Evolutionary conservation across 2,888 invertebrate genomes (phyloP).

Genomic region (Rhingia campestris): DNA sequence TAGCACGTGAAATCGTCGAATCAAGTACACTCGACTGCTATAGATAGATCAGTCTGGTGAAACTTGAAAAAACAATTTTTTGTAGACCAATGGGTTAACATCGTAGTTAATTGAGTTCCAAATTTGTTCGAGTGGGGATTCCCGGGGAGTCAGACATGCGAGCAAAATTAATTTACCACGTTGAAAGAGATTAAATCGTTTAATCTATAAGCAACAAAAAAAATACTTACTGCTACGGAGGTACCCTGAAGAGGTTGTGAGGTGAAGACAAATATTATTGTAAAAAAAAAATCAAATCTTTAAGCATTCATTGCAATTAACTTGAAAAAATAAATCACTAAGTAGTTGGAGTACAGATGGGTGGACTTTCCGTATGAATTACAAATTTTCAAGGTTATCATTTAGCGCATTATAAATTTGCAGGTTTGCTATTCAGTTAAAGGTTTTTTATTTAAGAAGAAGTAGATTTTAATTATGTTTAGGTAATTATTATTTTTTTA

Average conservation of each 20-base stretch:
- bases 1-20: slow-evolving; percentile 24
- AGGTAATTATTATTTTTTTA: not conserved
- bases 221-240: not conserved
- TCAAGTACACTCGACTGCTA: not conserved
- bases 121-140: slow-evolving; percentile 24
- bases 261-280: slow-evolving; percentile 36
- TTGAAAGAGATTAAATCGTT: slow-evolving; percentile 25
- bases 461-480: slow-evolving; percentile 40
- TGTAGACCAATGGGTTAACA: slow-evolving; percentile 18
- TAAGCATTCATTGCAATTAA: slow-evolving; percentile 30
- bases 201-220: slow-evolving; percentile 56
- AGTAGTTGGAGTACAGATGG: slow-evolving; percentile 38
- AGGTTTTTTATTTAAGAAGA: slow-evolving; percentile 33
- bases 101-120: slow-evolving; percentile 8
- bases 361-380: slow-evolving; percentile 31
- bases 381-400: slow-evolving; percentile 30
- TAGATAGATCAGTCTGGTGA: slow-evolving; percentile 10
- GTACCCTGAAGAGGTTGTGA: not conserved
- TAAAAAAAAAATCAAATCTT: slow-evolving; percentile 18
- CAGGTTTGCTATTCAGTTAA: slow-evolving; percentile 38
- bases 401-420: slow-evolving; percentile 35
- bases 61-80: slow-evolving; percentile 2
- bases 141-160: slow-evolving; percentile 18
- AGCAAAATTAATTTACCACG: slow-evolving; percentile 14
- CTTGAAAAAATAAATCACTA: slow-evolving; percentile 40